phyloP scores from a whole-genome alignment of 2,797 vertebrate species.

The Botia kubotai region DNA sequence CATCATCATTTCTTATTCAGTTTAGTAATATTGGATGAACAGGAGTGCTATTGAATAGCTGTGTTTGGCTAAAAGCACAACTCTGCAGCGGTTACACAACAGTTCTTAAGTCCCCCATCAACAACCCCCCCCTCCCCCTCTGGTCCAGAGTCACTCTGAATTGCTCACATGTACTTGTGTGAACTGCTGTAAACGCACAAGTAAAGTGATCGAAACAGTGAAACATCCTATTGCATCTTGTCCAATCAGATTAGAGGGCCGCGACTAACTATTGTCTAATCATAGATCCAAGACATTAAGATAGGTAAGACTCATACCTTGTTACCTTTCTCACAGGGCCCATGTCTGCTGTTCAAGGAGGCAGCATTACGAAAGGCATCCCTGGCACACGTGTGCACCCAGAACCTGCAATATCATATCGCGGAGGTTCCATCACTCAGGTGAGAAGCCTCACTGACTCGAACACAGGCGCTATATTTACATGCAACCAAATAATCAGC shows the following conservation, averaged over 20 bases:
- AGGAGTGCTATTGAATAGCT: too few relatives aligned
- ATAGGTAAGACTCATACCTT: neutral
- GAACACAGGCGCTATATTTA: neutral
- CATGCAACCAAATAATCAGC: too few relatives aligned
- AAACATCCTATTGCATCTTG: too few relatives aligned
- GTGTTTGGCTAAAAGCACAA: too few relatives aligned
- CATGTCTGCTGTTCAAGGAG: conserved; percentile 83
- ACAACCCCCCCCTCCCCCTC: conserved; percentile 46
- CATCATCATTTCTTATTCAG: neutral
- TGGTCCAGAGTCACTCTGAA: too few relatives aligned
- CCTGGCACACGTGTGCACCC: conserved; percentile 86
- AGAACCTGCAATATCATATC: conserved; percentile 86
- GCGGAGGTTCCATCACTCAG: conserved; percentile 92
- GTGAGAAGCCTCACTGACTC: conserved; percentile 69
- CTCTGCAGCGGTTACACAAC: too few relatives aligned
- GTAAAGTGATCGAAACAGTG: too few relatives aligned
- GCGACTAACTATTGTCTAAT: too few relatives aligned
- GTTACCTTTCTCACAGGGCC: conserved; percentile 32
- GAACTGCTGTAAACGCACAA: too few relatives aligned
- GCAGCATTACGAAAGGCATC: conserved; percentile 93
- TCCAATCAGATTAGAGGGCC: too few relatives aligned
- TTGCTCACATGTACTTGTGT: too few relatives aligned
- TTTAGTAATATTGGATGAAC: too few relatives aligned
- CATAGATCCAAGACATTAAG: neutral
- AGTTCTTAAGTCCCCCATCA: conserved; percentile 73